Evolutionary conservation across 1,140 invertebrate genomes (phyloP), one percentile per base, ranked within the genome.

Genomic region (Wasmannia auropunctata): DNA sequence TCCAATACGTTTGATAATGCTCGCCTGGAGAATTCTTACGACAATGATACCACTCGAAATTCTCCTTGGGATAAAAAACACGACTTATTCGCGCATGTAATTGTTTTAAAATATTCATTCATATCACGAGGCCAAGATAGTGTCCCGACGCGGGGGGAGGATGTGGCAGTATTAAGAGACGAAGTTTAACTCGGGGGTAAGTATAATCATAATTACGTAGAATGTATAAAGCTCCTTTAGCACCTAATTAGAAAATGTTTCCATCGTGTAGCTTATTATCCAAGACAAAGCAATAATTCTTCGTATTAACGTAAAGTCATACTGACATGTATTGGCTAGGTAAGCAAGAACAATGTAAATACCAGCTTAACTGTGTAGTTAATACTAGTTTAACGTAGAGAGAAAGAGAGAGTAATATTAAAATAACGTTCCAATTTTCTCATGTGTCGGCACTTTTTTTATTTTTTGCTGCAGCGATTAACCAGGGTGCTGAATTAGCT

Each of bases 141-240:
- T 58, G 77, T 11, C 56, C 6, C 25, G 25, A 19, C 22, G 22
- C 14, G 16, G 7, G 25, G 10, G 31, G 0, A 72, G 19, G 7
- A 72, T 65, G n/a, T n/a, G 43, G 25, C 79, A 49, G 31, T 40
- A 22, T 70, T 72, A 43, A 58, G n/a, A 11, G 19, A 58, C 49
- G 28, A 72, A 56, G 25, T 81, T 81, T 81, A 56, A 81, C 49
- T 72, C 22, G 19, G 22, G 19, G 65, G 79, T 81, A 72, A 81
- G 65, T 60, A 81, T 5, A 2, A 43, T 31, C 49, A 4, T 40
- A 22, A 81, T 70, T 56, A 0, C 37, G 19, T 1, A n/a, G 19
- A 56, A 81, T 76, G 14, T 6, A 43, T 22, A n/a, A 70, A 67
- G 62, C 16, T 67, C 7, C 22, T 67, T 14, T 31, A 6, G 7